Conservation (phyloP, 2,113 vertebrate species). For the Hepsetus odoe region DNA sequence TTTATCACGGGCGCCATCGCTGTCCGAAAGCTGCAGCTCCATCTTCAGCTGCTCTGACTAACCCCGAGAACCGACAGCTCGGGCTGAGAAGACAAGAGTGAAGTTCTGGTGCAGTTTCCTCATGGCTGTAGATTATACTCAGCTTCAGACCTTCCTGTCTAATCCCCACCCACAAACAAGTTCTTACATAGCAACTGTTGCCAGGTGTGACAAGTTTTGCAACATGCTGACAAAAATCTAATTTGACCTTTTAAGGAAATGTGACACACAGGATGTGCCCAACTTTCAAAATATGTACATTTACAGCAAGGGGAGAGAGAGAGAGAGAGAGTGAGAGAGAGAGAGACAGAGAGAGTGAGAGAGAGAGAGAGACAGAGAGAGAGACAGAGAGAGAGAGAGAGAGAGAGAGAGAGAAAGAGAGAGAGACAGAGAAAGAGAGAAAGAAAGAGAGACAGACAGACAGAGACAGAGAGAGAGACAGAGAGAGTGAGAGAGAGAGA, state of each 20-base stretch:
- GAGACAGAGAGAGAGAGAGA: background rate
- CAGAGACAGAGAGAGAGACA: background rate
- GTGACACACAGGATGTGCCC: no score
- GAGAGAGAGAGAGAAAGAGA: background rate
- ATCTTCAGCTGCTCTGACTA: background rate
- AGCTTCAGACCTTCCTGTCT: no score
- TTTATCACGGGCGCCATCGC: background rate
- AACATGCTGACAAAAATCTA: no score
- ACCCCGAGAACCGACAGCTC: no score
- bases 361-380: conserved; percentile 5
- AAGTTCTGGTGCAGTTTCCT: no score
- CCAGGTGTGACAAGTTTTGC: no score
- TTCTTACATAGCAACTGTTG: no score
- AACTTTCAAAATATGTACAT: no score
- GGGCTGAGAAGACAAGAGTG: background rate
- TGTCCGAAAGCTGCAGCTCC: background rate
- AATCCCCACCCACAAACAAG: no score
- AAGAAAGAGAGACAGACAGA: background rate
- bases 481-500: conserved; percentile 11
- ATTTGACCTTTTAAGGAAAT: no score
- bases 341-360: conserved; percentile 10
- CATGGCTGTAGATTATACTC: no score
- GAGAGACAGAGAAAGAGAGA: background rate
- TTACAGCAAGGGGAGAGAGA: background rate
- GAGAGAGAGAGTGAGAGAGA: background rate